Conservation (phyloP, 53 echinoderm and acorn worm genomes). For the Glandiceps talaboti region DNA sequence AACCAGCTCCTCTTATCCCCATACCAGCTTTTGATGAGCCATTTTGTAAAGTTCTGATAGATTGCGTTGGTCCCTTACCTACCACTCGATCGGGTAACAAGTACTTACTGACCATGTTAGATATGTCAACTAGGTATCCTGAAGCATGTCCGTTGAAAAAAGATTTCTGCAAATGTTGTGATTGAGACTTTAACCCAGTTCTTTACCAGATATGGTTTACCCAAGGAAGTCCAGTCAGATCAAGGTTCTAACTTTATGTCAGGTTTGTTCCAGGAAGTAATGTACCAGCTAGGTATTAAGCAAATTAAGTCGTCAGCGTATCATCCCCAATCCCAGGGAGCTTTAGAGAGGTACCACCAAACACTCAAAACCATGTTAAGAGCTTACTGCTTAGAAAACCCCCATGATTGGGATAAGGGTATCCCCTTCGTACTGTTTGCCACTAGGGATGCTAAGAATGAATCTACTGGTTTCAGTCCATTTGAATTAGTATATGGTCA, state of each 20-base stretch:
- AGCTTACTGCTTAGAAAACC: conserved; percentile 12
- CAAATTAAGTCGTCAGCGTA: conserved; percentile 30
- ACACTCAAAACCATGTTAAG: conserved; percentile 35
- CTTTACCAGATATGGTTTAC: conserved; percentile 41
- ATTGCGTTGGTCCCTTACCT: conserved; percentile 54
- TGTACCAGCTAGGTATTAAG: conserved; percentile 27
- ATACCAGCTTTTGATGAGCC: conserved; percentile 52
- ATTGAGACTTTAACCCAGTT: conserved; percentile 30
- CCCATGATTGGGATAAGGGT: conserved; percentile 14
- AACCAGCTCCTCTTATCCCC: conserved; percentile 21
- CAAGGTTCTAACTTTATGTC: conserved; percentile 42
- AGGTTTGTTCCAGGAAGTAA: conserved; percentile 23
- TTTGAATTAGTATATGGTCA: conserved; percentile 29
- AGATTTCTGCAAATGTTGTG: conserved; percentile 34
- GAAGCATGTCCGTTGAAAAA: conserved; percentile 56
- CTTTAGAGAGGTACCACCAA: conserved; percentile 33
- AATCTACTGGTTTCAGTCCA: conserved; percentile 21
- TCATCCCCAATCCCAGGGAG: conserved; percentile 41
- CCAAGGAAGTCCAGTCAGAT: conserved; percentile 37
- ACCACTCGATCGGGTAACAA: conserved; percentile 40
- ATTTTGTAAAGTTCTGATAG: conserved; percentile 33
- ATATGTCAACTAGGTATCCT: conserved; percentile 39
- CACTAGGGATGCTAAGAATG: conserved; percentile 12
- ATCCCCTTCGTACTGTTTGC: conserved; percentile 16
- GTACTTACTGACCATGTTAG: conserved; percentile 55